Evolutionary conservation across 2,113 vertebrate genomes (phyloP), one percentile per base, ranked within the genome.

Genomic region (Ciconia stormi): DNA sequence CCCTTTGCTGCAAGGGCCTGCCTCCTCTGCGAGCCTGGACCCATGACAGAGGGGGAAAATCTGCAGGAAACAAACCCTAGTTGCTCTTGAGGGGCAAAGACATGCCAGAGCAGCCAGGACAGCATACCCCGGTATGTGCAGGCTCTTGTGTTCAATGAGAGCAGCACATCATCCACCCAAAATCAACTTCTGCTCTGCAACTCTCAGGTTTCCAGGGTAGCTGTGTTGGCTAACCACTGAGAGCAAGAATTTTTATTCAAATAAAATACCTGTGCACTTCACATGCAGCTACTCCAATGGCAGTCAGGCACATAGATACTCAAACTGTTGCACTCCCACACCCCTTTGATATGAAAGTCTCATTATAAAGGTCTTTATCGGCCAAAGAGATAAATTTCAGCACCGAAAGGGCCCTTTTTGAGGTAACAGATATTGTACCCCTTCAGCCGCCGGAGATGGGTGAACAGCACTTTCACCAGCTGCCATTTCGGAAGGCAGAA

Each of bases 181-280:
- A 92, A 87, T 42, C 55, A 55, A 36, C 46, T 67, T 61, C 52
- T 89, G 70, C 59, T 87, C 65, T 58, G 50, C 34, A 44, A 2
- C 16, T 59, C 6, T 1, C 17, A 50, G 7, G 42, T 50, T 80
- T 20, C 86, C 2, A 5, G 49, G 58, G 59, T 42, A 52, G 58
- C 50, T 56, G 34, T 88, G 55, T 84, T 91, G 78, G 81, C 65
- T 84, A n/a, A 74, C 13, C 56, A 19, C 83, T 4, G 15, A 76
- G 10, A 86, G 25, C 22, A 38, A 71, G 69, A 50, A 36, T 42
- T 72, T 71, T 47, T 53, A 46, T 84, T 61, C 77, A 91, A 63
- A 89, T 56, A 59, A 94, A 95, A 91, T 85, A 87, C 58, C 83
- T 70, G 36, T 65, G 49, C 70, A 36, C 83, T 87, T 84, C 80